Conservation (phyloP, 2,888 invertebrate genomes). For the Noctua fimbriata region DNA sequence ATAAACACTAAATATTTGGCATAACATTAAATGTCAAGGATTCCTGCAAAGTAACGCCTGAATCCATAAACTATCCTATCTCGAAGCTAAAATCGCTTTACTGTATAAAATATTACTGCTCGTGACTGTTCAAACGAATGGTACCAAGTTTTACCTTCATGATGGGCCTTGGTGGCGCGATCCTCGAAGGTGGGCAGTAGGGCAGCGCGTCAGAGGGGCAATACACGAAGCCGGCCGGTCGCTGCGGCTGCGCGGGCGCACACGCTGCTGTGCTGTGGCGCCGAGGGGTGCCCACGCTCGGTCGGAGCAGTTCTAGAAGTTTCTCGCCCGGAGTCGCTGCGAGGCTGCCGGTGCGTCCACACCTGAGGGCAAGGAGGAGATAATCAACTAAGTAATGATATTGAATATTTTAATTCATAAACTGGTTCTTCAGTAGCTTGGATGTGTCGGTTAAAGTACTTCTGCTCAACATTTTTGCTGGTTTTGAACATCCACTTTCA, state of each 20-base stretch:
- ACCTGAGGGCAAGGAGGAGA: constrained; percentile 69
- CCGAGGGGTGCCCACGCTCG: constrained; percentile 85
- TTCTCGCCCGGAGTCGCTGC: constrained; percentile 89
- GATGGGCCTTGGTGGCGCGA: constrained; percentile 80
- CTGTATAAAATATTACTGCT: not conserved
- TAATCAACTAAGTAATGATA: not conserved
- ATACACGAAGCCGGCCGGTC: constrained; percentile 85
- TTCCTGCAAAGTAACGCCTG: not conserved
- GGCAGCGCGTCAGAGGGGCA: constrained; percentile 89
- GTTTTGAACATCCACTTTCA: not conserved
- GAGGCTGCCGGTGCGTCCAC: constrained; percentile 87
- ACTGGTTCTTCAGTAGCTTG: not conserved
- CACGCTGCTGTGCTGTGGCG: constrained; percentile 86
- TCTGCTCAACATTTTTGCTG: not conserved
- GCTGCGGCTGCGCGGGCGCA: constrained; percentile 77
- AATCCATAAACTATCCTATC: not conserved
- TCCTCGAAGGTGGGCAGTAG: constrained; percentile 87
- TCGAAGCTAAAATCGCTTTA: too few species aligned
- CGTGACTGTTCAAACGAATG: not conserved
- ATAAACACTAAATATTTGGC: too few species aligned
- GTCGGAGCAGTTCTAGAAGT: constrained; percentile 89
- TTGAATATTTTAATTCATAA: not conserved
- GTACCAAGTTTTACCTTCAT: constrained; percentile 67
- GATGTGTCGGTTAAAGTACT: not conserved
- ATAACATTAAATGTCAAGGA: not conserved